These are phyloP conservation scores for Melieria crassipennis DNA, from an alignment of 2,888 invertebrate genomes.

Conservation along the genomic window DNA sequence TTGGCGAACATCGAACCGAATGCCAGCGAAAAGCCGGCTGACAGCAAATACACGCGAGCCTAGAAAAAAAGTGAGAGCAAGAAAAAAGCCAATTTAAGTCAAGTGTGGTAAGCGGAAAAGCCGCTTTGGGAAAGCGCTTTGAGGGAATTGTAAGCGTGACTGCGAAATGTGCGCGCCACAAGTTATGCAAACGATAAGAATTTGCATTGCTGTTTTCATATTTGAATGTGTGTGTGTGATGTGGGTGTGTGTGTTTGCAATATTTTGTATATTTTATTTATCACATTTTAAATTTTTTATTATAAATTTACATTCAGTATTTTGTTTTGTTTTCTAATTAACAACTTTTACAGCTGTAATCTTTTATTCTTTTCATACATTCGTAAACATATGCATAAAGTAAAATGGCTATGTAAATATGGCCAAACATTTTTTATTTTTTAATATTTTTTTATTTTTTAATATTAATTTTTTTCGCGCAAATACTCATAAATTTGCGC, in stretches of 20 bases:
- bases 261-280: too few species aligned
- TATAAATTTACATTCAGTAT: background rate
- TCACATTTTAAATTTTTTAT: too few species aligned
- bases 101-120: background rate
- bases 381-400: too few species aligned
- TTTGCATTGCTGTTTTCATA: too few species aligned
- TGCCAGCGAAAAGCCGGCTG: slow-evolving; percentile 89
- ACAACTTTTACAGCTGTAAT: background rate
- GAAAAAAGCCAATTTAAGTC: slow-evolving; percentile 7
- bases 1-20: slow-evolving; percentile 96
- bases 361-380: background rate
- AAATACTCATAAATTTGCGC: too few species aligned
- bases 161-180: background rate
- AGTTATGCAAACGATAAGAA: slow-evolving; percentile 19
- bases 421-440: too few species aligned
- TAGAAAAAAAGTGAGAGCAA: slow-evolving; percentile 63
- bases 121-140: background rate
- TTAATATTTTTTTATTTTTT: too few species aligned
- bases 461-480: too few species aligned
- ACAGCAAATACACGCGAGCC: slow-evolving; percentile 88
- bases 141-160: background rate
- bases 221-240: too few species aligned
- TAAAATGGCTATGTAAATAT: too few species aligned
- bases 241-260: too few species aligned
- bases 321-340: background rate